Conservation (phyloP, 2,797 vertebrate genomes). For the Girardinus metallicus region DNA sequence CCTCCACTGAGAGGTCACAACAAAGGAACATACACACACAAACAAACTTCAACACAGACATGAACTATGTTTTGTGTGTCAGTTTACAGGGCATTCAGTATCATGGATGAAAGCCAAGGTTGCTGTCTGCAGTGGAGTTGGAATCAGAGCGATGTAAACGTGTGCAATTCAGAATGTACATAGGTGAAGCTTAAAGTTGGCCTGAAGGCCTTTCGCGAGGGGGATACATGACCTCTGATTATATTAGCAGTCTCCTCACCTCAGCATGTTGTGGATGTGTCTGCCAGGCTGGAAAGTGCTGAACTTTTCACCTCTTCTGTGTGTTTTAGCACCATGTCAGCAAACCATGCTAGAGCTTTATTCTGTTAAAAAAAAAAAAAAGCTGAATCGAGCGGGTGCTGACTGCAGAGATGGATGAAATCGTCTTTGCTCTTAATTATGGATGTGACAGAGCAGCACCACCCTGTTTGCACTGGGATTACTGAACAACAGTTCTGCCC, state of each 20-base stretch:
- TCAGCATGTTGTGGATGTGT: conserved; percentile 33
- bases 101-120: conserved; percentile 49
- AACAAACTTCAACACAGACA: conserved; percentile 11
- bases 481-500: neutral
- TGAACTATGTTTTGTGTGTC: conserved; percentile 30
- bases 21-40: conserved; percentile 4
- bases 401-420: neutral
- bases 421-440: conserved; percentile 18
- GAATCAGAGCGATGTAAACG: conserved; percentile 15
- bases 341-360: conserved; percentile 1
- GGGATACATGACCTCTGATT: conserved; percentile 40
- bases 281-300: conserved; percentile 29
- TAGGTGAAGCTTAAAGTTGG: conserved; percentile 30
- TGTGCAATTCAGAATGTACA: conserved; percentile 30
- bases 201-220: conserved; percentile 29
- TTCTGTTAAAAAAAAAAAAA: neutral
- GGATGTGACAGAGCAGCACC: conserved; percentile 11
- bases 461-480: neutral
- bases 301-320: conserved; percentile 64
- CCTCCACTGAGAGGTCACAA: conserved; percentile 42
- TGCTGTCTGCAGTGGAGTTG: conserved; percentile 37
- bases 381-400: neutral
- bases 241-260: conserved; percentile 51
- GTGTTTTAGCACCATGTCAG: conserved; percentile 24
- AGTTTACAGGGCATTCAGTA: conserved; percentile 40